Conservation (phyloP, 2,113 vertebrate genomes). For the Leuciscus idus region DNA sequence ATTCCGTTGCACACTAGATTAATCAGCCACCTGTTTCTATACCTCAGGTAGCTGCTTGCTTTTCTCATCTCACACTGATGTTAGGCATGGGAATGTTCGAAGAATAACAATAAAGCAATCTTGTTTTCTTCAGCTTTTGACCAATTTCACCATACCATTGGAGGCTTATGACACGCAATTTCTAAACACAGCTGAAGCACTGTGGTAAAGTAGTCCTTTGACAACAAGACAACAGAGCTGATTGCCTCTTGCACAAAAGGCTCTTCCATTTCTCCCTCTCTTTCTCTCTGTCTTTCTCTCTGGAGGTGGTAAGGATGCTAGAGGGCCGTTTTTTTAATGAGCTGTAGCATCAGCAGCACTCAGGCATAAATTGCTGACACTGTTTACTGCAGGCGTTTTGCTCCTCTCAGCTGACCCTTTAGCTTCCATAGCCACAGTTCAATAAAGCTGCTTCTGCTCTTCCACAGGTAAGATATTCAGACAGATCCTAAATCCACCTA, state of each 20-base stretch:
- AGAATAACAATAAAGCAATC: constrained; percentile 50
- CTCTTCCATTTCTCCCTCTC: neutral
- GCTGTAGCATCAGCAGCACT: constrained; percentile 49
- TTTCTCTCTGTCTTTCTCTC: constrained; percentile 32
- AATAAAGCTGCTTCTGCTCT: constrained; percentile 46
- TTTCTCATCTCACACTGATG: constrained; percentile 22
- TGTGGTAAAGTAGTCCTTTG: constrained; percentile 32
- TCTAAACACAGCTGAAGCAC: constrained; percentile 34
- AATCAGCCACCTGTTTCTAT: constrained; percentile 43
- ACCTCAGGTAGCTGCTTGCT: neutral
- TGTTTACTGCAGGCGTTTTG: constrained; percentile 58
- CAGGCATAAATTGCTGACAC: constrained; percentile 54
- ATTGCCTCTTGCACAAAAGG: constrained; percentile 32
- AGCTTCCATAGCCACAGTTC: constrained; percentile 46
- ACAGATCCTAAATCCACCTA: constrained; percentile 29
- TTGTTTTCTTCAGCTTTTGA: constrained; percentile 44
- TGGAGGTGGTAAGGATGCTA: constrained; percentile 37
- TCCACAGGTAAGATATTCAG: constrained; percentile 51
- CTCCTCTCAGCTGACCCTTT: constrained; percentile 44
- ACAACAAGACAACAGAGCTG: constrained; percentile 40
- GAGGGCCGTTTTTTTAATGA: constrained; percentile 44
- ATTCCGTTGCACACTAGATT: constrained; percentile 44
- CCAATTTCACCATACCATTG: constrained; percentile 28
- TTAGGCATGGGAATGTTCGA: neutral
- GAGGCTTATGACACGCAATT: constrained; percentile 25